phyloP scores from a whole-genome alignment of 2,797 vertebrate species.

The Enteromius thamalakanensis region DNA sequence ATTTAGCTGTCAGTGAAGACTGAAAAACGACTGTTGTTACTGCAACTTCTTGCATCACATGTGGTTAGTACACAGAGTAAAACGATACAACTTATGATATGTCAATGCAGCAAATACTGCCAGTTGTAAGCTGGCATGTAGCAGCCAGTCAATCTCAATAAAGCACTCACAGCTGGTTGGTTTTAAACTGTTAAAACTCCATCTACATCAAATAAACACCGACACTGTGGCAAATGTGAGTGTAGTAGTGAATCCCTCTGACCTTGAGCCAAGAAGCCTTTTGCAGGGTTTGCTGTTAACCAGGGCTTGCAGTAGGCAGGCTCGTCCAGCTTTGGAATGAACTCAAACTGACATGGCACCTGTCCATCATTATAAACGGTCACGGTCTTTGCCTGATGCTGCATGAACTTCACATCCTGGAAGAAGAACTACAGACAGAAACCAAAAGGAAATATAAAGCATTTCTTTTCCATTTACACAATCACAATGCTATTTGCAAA shows the following conservation, averaged over 20 bases:
- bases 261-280: conserved; percentile 93
- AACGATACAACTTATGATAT: too few species aligned
- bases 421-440: conserved; percentile 85
- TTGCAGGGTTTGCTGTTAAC: conserved; percentile 88
- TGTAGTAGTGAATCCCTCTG: conserved; percentile 51
- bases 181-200: not conserved
- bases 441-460: not conserved
- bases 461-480: not conserved
- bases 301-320: conserved; percentile 89
- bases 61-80: too few species aligned
- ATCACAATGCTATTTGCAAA: not conserved
- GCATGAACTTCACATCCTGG: conserved; percentile 92
- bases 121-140: not conserved
- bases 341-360: conserved; percentile 96
- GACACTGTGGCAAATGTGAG: not conserved
- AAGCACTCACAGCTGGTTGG: not conserved
- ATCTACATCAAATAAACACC: not conserved
- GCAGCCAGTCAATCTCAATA: not conserved
- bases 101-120: not conserved
- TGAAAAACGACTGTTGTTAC: too few species aligned
- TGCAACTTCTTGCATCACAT: too few species aligned
- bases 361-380: conserved; percentile 90
- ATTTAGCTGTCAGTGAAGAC: too few species aligned
- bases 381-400: conserved; percentile 85
- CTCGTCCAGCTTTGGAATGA: conserved; percentile 93